Evolutionary conservation across 2,113 vertebrate genomes (phyloP), one percentile per base, ranked within the genome.

Genomic region (Phyllostomus discolor): DNA sequence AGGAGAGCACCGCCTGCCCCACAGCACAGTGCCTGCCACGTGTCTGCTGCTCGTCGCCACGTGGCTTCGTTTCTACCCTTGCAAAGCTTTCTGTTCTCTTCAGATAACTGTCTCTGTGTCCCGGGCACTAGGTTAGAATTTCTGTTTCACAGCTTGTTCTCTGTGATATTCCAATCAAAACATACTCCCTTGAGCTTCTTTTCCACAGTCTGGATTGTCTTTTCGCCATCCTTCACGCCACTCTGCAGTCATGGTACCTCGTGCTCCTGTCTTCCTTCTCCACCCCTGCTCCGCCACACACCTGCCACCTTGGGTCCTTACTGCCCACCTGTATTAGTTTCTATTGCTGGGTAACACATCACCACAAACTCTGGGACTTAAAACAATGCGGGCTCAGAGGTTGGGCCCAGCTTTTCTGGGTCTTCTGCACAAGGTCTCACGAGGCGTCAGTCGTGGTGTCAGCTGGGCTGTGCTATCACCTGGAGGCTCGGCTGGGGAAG

Each of bases 221-320:
- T 86, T 59, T 90, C 3, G 8, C n/a, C 57, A 28, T 46, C 69
- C 62, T 88, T 84, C 24, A 7, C 9, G 57, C 70, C 54, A 1
- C 1, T 7, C 2, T 54, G n/a, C 33, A 62, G 4, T 19, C 19
- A 0, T 6, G 14, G 0, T 19, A 43, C 62, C 35, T 66, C 38
- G 7, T 16, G 15, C 46, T 76, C 16, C 0, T 50, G 10, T 54
- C 83, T 69, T 86, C 28, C 43, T 59, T 66, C 57, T 70, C 0
- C 2, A 16, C 11, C 10, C 43, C 64, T 31, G 6, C 66, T 28
- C 73, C 59, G 24, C 26, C 19, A 7, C 12, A 22, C 35, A 64
- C 4, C 33, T 22, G 26, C 73, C n/a, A n/a, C n/a, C 7, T 14
- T 2, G 6, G 50, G 2, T 2, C 46, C 69, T 24, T 72, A 3